These are phyloP conservation scores for Leptopilina myrica DNA, from an alignment of 2,888 invertebrate species.

Conservation along the genomic window DNA sequence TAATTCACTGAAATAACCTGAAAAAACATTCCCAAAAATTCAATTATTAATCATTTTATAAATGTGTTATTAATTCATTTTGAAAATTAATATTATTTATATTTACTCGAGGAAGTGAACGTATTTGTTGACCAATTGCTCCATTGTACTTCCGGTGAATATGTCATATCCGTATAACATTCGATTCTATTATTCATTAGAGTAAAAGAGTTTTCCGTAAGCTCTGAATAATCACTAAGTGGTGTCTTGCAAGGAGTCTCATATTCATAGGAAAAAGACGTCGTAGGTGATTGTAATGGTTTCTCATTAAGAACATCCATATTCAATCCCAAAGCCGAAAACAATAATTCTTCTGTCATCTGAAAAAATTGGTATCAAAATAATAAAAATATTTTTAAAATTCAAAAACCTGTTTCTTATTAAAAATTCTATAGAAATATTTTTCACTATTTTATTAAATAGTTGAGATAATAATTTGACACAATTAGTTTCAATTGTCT, in stretches of 20 bases:
- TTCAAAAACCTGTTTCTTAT: not conserved
- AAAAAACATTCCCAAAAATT: constrained; percentile 36
- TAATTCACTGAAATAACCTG: constrained; percentile 68
- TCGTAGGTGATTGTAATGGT: constrained; percentile 52
- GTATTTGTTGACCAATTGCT: constrained; percentile 69
- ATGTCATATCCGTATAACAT: constrained; percentile 70
- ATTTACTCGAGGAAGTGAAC: constrained; percentile 65
- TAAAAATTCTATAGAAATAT: not conserved
- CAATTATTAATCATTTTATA: not conserved
- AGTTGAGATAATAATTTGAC: too few species aligned
- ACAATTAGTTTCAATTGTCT: too few species aligned
- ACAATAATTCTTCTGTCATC: constrained; percentile 74
- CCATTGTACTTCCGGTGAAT: constrained; percentile 69
- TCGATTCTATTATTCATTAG: constrained; percentile 58
- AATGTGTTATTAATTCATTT: too few species aligned
- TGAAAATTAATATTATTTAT: not conserved
- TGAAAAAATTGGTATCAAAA: constrained; percentile 45
- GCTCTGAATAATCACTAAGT: constrained; percentile 61
- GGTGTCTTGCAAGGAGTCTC: constrained; percentile 67
- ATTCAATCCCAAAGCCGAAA: constrained; percentile 71
- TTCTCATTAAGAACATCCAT: constrained; percentile 45
- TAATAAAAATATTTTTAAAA: not conserved
- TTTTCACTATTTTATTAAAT: not conserved
- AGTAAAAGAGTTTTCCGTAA: constrained; percentile 57
- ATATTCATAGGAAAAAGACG: constrained; percentile 62